Percentiles rank a stretch among this genome's conserved stretches.
These are phyloP conservation scores for Stichodactyla mertensii DNA, from an alignment of 64 coral and sea anemone genomes.

Conservation along the genomic window DNA sequence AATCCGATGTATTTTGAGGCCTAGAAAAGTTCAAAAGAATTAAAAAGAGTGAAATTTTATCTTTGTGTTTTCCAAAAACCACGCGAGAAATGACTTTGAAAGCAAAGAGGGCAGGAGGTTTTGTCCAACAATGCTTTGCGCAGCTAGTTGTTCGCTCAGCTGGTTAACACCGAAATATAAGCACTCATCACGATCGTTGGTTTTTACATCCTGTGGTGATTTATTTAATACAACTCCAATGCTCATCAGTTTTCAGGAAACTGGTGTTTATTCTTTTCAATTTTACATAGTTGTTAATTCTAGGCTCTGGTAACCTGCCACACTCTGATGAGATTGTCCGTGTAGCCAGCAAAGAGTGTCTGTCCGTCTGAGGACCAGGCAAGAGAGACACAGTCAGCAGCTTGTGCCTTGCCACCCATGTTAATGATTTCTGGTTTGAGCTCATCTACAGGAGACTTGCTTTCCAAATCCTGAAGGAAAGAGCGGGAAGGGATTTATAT, in stretches of 20 bases:
- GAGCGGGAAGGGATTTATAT: too few relatives aligned
- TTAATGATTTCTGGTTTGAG: constrained; percentile 81
- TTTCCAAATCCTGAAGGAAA: constrained; percentile 71
- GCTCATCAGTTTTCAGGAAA: background rate
- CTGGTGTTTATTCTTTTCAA: constrained; percentile 3
- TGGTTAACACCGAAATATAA: too few relatives aligned
- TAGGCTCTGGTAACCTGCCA: constrained; percentile 91
- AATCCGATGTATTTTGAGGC: too few relatives aligned
- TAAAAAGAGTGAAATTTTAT: too few relatives aligned
- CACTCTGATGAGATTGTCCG: constrained; percentile 92
- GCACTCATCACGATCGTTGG: too few relatives aligned
- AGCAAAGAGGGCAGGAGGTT: too few relatives aligned
- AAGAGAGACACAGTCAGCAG: constrained; percentile 75
- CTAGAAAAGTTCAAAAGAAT: too few relatives aligned
- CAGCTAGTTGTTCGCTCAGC: too few relatives aligned
- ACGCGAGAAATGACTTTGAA: too few relatives aligned
- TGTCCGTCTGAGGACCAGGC: constrained; percentile 98
- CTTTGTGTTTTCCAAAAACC: too few relatives aligned
- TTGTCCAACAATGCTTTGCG: too few relatives aligned
- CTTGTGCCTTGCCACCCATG: constrained; percentile 73
- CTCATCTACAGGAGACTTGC: constrained; percentile 88
- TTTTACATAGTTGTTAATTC: background rate
- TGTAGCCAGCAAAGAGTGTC: constrained; percentile 95
- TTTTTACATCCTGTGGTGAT: background rate
- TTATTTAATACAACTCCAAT: too few relatives aligned